Evolutionary conservation across 2,113 vertebrate genomes (phyloP).

Genomic region (Myrmophylax atrothorax): DNA sequence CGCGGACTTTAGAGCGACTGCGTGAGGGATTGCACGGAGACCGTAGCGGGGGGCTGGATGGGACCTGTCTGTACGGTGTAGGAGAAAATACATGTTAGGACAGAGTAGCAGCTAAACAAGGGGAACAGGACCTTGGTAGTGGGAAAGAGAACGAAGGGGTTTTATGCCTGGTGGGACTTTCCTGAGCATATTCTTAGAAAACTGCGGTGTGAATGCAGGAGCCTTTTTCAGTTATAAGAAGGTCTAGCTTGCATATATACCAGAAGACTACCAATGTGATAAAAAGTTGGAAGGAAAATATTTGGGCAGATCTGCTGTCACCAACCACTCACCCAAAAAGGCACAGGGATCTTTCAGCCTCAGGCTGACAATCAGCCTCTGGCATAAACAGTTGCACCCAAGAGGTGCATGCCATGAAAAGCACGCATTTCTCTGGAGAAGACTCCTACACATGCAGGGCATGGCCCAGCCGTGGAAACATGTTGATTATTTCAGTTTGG

Average conservation of each 20-base stretch:
- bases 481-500: background rate
- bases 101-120: background rate
- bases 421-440: no score
- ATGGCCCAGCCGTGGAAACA: background rate
- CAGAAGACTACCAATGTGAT: background rate
- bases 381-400: background rate
- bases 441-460: rapidly evolving
- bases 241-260: background rate
- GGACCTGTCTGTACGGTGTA: no score
- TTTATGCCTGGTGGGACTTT: background rate
- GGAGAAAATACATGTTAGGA: background rate
- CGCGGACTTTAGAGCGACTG: rapidly evolving
- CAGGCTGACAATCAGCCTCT: background rate
- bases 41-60: background rate
- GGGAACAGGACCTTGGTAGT: background rate
- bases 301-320: background rate
- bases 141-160: background rate
- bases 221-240: background rate
- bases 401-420: no score
- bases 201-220: background rate
- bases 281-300: background rate
- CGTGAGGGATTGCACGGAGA: rapidly evolving
- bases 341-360: no score
- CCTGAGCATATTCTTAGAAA: background rate
- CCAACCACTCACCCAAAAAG: background rate